Evolutionary conservation across 2,888 invertebrate species (phyloP), one percentile per base, ranked within the genome.

Genomic region (Synergus laeviventris): DNA sequence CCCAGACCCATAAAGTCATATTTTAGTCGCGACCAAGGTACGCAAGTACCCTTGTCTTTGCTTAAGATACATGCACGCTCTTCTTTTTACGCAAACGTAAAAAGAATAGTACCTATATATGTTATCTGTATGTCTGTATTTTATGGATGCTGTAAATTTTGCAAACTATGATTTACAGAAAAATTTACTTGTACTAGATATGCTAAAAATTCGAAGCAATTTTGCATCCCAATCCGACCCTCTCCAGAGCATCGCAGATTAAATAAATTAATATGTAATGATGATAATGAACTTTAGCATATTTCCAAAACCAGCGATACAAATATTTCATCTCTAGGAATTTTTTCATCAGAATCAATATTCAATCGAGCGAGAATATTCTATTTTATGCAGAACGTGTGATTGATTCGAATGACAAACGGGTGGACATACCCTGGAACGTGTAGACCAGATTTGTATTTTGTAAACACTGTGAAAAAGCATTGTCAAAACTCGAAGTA

Each of bases 1-100:
- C 66, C 66, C 66, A 70, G 66, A 49, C 45, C 31, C 45, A 70
- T 45, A n/a, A 70, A 70, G 70, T 54, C 36, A 70, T 49, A 54
- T 70, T 70, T 70, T 49, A 70, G 45, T 11, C 45, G 24, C 42
- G 3, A 49, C 24, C 66, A 66, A 66, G 45, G 66, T 66, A 31
- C 49, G 49, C 70, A 70, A 70, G 70, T 70, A 31, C 70, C 42
- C 70, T 36, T 54, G 66, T 49, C 66, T 45, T 49, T 45, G 24
- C 31, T 49, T 21, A 66, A 66, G 66, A 66, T 49, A 70, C 70
- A 49, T 70, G 49, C 18, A n/a, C n/a, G 9, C 18, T 54, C n/a
- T 54, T 54, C n/a, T 54, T 54, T 54, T 54, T 49, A 49, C n/a
- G 2, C n/a, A n/a, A n/a, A 49, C n/a, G 4, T n/a, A n/a, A n/a